These are phyloP conservation scores for Sphaerodactylus townsendi DNA, from an alignment of 2,113 vertebrate genomes.

Conservation along the genomic window DNA sequence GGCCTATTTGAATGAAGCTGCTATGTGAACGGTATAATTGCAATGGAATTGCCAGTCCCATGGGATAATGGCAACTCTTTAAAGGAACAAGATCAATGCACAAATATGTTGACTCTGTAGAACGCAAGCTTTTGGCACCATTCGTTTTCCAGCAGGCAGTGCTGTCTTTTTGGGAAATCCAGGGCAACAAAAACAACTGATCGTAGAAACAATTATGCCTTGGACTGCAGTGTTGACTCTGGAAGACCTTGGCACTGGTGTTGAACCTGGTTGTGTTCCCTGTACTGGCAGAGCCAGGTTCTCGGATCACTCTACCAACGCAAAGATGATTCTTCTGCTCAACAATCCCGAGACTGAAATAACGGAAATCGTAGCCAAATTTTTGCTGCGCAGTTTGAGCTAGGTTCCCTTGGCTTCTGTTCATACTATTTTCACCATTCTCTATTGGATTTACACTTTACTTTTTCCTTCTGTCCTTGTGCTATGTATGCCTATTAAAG, in stretches of 20 bases:
- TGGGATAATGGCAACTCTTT: slow-evolving; percentile 12
- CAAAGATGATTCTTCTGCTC: too few species aligned
- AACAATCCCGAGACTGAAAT: too few species aligned
- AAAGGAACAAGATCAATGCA: neutral
- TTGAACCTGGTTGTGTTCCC: too few species aligned
- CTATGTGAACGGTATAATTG: neutral
- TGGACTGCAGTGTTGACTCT: neutral
- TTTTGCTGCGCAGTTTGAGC: too few species aligned
- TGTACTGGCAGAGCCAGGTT: neutral
- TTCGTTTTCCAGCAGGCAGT: neutral
- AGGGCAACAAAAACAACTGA: neutral
- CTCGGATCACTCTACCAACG: too few species aligned
- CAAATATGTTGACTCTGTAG: neutral
- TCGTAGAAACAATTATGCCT: neutral
- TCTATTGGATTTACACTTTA: too few species aligned
- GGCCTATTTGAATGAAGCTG: neutral
- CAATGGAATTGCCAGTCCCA: neutral
- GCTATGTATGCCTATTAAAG: too few species aligned
- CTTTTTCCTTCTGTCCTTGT: too few species aligned
- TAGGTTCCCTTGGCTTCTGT: too few species aligned
- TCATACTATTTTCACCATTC: too few species aligned
- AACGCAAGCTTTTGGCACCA: neutral
- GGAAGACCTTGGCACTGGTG: neutral
- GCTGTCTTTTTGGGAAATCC: neutral
- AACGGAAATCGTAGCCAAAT: too few species aligned